Percentiles rank a stretch among this genome's conserved stretches.
These are phyloP conservation scores for Illadopsis cleaveri DNA, from an alignment of 2,113 vertebrate species.

Conservation along the genomic window DNA sequence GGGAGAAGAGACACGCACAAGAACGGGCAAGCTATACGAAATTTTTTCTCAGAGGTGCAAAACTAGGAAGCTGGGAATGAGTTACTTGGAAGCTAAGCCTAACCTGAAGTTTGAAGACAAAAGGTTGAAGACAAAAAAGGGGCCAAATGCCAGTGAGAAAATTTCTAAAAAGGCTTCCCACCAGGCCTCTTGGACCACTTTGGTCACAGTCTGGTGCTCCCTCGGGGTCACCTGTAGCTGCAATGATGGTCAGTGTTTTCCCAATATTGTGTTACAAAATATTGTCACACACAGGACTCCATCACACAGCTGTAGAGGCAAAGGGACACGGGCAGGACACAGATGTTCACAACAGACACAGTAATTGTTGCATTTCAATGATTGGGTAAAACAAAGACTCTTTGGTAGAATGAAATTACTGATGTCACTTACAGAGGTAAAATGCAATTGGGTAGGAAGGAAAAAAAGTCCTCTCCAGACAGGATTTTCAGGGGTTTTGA, in stretches of 20 bases:
- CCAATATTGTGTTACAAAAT: too few relatives aligned
- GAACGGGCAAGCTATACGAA: background rate
- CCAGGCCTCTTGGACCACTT: background rate
- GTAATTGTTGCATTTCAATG: background rate
- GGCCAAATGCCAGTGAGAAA: background rate
- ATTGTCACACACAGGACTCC: background rate
- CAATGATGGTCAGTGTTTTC: accelerated
- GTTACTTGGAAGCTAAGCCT: background rate
- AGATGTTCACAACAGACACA: background rate
- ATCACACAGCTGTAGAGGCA: background rate
- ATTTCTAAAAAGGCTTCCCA: background rate
- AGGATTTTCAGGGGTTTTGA: background rate
- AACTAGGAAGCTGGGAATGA: background rate
- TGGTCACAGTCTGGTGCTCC: background rate
- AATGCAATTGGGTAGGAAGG: accelerated
- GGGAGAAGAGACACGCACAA: background rate
- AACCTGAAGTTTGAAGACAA: background rate
- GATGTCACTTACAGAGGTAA: background rate
- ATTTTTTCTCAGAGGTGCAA: background rate
- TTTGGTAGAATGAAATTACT: background rate
- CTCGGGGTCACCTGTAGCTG: accelerated
- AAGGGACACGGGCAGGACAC: accelerated
- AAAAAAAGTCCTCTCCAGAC: background rate
- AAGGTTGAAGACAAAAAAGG: background rate
- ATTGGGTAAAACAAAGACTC: background rate